A percentile compares a stretch with the other conserved stretches of the same genome.
Conservation (phyloP, 1,140 invertebrate genomes). For the Sinella curviseta region DNA sequence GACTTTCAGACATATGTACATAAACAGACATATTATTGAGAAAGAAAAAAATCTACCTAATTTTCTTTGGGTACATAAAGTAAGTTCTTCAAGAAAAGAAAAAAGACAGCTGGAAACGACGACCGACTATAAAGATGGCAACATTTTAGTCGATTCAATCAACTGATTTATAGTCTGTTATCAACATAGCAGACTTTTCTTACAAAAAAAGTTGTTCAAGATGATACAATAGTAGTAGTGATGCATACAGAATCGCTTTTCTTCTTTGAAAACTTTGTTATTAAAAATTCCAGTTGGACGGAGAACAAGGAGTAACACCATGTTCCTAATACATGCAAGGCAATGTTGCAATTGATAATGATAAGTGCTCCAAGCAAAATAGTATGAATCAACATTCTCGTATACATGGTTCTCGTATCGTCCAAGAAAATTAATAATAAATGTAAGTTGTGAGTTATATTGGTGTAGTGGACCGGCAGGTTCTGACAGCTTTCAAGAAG, state of each 20-base stretch:
- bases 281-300: neutral
- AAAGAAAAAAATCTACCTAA: neutral
- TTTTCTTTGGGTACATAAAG: no score
- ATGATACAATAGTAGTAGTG: no score
- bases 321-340: neutral
- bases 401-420: no score
- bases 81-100: no score
- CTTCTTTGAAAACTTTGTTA: neutral
- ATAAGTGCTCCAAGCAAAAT: no score
- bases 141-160: conserved; percentile 1
- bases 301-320: neutral
- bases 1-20: no score
- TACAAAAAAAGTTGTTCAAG: neutral
- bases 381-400: no score
- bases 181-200: neutral
- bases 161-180: conserved; percentile 1
- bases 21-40: no score
- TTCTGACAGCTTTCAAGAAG: neutral
- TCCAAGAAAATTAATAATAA: no score
- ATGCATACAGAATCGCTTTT: neutral
- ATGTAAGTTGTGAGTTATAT: neutral
- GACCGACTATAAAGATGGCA: neutral
- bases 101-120: neutral
- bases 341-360: no score
- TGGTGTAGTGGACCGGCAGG: neutral